Percentiles rank a stretch among this genome's conserved stretches.
Conservation (phyloP, 2,888 invertebrate species). For the Tenthredo distinguenda region DNA sequence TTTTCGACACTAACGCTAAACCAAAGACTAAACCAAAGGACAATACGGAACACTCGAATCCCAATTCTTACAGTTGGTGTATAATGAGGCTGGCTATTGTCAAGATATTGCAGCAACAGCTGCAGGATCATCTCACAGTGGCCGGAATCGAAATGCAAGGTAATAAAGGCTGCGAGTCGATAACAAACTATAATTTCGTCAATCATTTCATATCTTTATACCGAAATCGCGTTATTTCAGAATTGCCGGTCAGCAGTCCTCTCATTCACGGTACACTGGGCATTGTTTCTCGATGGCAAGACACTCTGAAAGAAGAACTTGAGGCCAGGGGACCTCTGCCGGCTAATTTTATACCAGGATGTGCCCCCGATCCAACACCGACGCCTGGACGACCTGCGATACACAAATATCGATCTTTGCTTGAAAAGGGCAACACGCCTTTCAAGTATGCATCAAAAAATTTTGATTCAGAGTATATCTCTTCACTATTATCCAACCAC, state of each 20-base stretch:
- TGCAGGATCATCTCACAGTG: constrained; percentile 92
- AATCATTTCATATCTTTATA: background rate
- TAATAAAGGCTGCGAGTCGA: constrained; percentile 70
- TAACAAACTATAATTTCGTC: background rate
- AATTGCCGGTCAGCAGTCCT: constrained; percentile 96
- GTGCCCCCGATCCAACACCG: constrained; percentile 87
- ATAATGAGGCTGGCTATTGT: constrained; percentile 94
- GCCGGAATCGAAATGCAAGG: constrained; percentile 95
- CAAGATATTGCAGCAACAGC: constrained; percentile 89
- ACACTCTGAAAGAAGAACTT: constrained; percentile 87
- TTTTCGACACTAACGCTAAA: constrained; percentile 82
- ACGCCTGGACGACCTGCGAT: constrained; percentile 86
- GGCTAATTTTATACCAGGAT: constrained; percentile 93
- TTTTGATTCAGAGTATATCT: background rate
- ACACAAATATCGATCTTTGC: constrained; percentile 94
- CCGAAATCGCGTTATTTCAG: constrained; percentile 78
- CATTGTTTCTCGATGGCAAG: constrained; percentile 94
- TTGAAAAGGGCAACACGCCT: constrained; percentile 97
- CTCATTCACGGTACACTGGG: constrained; percentile 94
- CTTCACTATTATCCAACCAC: background rate
- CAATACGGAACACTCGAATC: constrained; percentile 94
- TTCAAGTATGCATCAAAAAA: constrained; percentile 83
- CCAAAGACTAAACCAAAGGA: constrained; percentile 80
- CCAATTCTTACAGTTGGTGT: constrained; percentile 97
- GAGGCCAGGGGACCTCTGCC: constrained; percentile 90